Base-by-base conservation (phyloP, 2,888 invertebrate genomes). In the Callimorpha dominula region DNA sequence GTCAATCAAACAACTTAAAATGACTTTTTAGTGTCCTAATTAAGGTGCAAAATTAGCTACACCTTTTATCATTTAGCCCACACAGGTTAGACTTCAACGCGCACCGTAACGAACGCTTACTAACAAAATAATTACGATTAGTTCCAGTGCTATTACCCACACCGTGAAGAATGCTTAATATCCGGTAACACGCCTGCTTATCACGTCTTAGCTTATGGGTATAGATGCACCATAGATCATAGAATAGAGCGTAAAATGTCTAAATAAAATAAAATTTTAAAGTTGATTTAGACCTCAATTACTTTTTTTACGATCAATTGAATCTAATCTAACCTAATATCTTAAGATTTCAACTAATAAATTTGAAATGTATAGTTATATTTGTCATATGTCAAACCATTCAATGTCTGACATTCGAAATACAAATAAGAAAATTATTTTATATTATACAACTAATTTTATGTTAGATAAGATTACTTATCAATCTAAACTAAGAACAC, bases 91-190 rank as follows among this genome's bases (percentile, higher is more conserved):
- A 65, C 68, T 70, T 75, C 50, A 70, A 68, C 65, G 64, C 65
- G 70, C 54, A n/a, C 68, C 57, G 65, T 70, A 65, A 65, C 71
- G 65, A 65, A 75, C 15, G 46, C 64, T 50, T 50, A 62, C 69
- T 65, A 70, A 71, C 65, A 71, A 75, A 75, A 74, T 83, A 79
- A 81, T 82, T 78, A 78, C 71, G 42, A 79, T 82, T 81, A 78
- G 82, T 64, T 68, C 72, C 74, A 76, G 72, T 73, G 74, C 76
- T 75, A 70, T 72, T 74, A 72, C 54, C 71, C 65, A 66, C 69
- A 78, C 80, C 84, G 76, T 83, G 76, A 50, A 75, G 20, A 82
- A 82, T 82, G 68, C 64, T 67, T 79, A 78, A 79, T 76, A 75
- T 75, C 70, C 70, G 70, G 63, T 70, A 69, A 72, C 73, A 63